Base-by-base conservation (phyloP, 2,888 invertebrate species). In the Aphodius sticticus region DNA sequence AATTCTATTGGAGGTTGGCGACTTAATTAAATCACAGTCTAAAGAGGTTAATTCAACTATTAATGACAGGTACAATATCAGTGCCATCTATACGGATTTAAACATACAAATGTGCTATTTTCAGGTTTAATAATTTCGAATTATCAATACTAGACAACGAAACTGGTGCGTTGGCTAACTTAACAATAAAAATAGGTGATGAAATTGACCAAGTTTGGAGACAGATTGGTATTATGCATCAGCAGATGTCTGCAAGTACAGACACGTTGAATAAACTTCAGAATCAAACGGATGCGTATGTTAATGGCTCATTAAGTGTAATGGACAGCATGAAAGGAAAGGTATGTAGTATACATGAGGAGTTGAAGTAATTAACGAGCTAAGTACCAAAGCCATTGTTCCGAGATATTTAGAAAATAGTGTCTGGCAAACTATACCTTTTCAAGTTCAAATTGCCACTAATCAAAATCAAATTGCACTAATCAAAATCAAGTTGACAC, bases 181-280 rank as follows among this genome's bases (percentile, higher is more conserved):
- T 96, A 77, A 96, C 94, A 76, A 89, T 92, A 0, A 94, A 94
- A 86, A 93, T 97, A 86, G 96, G 96, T 84, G 91, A 93, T 14
- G 96, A 96, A 87, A 94, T 96, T 87, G 93, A 94, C 83, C 95
- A 96, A 87, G 96, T 97, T 15, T 97, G 97, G 97, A 91, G 96
- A 26, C 97, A 96, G 88, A 96, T 97, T 84, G 96, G 96, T 82
- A 94, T 95, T 79, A 96, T 97, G 95, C 94, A 95, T 88, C 93
- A 94, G 85, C 96, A 96, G 87, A 93, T 97, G 86, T 93, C 93
- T 38, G 93, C 93, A 81, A 96, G 94, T 86, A 94, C 95, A 75
- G 92, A 92, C 70, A 92, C 95, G 2, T 89, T 97, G n/a, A 94
- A 94, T 81, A 93, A 93, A 83, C 92, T 97, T 69, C 93, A 95